These are phyloP conservation scores for Mormyrus hasselquistii DNA, from an alignment of 2,797 vertebrate genomes.

Conservation along the genomic window DNA sequence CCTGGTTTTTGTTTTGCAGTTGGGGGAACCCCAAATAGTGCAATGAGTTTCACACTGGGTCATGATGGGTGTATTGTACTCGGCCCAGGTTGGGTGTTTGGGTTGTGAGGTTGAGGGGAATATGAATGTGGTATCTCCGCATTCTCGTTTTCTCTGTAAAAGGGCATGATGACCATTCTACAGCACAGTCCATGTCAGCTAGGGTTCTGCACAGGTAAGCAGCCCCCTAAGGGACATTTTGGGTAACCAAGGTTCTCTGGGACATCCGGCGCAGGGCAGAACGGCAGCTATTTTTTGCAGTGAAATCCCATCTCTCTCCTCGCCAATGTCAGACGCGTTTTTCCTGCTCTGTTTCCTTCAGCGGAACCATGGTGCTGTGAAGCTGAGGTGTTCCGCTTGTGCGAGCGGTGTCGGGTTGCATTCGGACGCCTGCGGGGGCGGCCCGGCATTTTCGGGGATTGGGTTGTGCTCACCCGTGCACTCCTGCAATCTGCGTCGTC, in stretches of 20 bases:
- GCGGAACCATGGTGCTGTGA: neutral
- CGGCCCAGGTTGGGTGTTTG: neutral
- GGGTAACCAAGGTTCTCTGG: neutral
- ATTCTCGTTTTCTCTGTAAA: neutral
- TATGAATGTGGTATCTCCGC: neutral
- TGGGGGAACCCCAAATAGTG: neutral
- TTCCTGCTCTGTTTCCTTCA: neutral
- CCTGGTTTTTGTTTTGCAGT: neutral
- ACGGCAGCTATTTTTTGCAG: neutral
- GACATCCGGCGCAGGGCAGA: neutral
- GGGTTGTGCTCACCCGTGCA: constrained; percentile 29
- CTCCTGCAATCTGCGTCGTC: constrained; percentile 19
- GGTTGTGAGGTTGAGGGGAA: neutral
- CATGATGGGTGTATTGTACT: neutral
- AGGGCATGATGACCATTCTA: neutral
- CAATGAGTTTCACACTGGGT: neutral
- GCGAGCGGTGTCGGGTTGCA: neutral
- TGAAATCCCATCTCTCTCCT: neutral
- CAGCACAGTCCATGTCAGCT: neutral
- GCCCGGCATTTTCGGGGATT: constrained; percentile 18
- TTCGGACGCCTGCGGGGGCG: neutral
- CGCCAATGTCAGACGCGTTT: neutral
- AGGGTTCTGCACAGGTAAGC: constrained; percentile 3
- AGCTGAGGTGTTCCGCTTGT: neutral
- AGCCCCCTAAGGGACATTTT: neutral